These are phyloP conservation scores for Neosalanx taihuensis DNA, from an alignment of 2,797 vertebrate genomes.

Conservation along the genomic window DNA sequence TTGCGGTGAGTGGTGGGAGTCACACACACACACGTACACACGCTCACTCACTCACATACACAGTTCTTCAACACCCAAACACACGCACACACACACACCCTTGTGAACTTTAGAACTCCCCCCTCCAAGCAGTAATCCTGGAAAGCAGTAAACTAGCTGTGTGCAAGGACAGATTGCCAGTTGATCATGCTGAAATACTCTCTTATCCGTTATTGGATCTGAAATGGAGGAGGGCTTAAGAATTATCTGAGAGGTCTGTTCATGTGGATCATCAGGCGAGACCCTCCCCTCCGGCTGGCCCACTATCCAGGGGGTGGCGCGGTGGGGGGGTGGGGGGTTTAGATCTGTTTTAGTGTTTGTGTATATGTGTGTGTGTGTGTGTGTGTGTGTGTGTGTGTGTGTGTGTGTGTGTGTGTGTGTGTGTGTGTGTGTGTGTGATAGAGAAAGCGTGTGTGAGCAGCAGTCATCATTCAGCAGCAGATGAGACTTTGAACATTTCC, in stretches of 20 bases:
- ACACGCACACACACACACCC: slow-evolving; percentile 4
- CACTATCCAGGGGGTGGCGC: too few relatives aligned
- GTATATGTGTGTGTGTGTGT: slow-evolving; percentile 27
- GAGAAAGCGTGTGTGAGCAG: slow-evolving; percentile 45
- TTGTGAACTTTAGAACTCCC: background rate
- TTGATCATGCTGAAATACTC: slow-evolving; percentile 87
- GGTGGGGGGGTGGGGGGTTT: too few relatives aligned
- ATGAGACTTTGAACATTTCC: too few relatives aligned
- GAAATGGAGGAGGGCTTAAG: slow-evolving; percentile 93
- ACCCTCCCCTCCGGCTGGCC: slow-evolving; percentile 55
- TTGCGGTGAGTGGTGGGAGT: too few relatives aligned
- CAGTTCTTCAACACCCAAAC: background rate
- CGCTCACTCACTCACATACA: background rate
- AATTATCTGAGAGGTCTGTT: slow-evolving; percentile 92
- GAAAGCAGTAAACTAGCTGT: slow-evolving; percentile 82
- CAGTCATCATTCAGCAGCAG: background rate
- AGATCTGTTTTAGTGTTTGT: too few relatives aligned
- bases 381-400: background rate
- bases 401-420: background rate
- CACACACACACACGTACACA: background rate
- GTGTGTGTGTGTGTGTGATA: slow-evolving; percentile 26
- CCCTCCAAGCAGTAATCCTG: slow-evolving; percentile 72
- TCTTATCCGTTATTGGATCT: slow-evolving; percentile 94
- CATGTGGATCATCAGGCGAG: slow-evolving; percentile 89
- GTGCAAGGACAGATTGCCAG: slow-evolving; percentile 88